phyloP scores from a whole-genome alignment of 1,140 invertebrate genomes.

The Drosophila auraria region DNA sequence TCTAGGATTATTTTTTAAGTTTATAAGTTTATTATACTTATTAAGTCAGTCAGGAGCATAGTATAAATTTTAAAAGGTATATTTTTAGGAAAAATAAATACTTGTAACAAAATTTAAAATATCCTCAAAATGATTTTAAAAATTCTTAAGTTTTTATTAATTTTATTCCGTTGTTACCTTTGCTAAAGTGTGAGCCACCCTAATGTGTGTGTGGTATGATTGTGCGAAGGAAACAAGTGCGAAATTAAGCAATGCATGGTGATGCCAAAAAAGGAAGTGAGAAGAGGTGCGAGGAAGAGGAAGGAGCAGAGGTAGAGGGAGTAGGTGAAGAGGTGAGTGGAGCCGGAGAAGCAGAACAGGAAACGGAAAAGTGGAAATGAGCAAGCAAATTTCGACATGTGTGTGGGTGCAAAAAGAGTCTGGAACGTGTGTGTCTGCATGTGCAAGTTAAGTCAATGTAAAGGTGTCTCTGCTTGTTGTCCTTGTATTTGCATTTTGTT shows the following conservation, averaged over 20 bases:
- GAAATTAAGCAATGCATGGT: constrained; percentile 66
- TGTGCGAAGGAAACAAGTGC: constrained; percentile 62
- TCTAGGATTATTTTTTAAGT: no score
- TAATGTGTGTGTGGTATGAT: constrained; percentile 16
- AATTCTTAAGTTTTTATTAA: background rate
- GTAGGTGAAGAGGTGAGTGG: background rate
- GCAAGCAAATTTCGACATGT: constrained; percentile 66
- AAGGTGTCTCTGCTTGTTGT: constrained; percentile 56
- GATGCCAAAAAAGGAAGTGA: constrained; percentile 26
- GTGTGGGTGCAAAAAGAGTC: constrained; percentile 31
- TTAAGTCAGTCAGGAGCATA: no score
- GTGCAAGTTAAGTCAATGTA: constrained; percentile 39
- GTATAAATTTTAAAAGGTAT: no score
- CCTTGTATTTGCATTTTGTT: constrained; percentile 33
- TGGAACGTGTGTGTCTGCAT: constrained; percentile 8
- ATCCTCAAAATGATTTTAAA: background rate
- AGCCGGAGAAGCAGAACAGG: constrained; percentile 18
- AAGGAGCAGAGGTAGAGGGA: background rate
- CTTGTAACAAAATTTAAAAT: background rate
- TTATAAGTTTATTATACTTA: no score
- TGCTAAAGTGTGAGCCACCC: constrained; percentile 2
- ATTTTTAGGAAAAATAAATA: no score
- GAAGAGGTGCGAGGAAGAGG: background rate
- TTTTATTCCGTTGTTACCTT: no score
- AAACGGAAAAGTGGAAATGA: constrained; percentile 65